Evolutionary conservation across 2,797 vertebrate species (phyloP).

Genomic region (Menidia menidia): DNA sequence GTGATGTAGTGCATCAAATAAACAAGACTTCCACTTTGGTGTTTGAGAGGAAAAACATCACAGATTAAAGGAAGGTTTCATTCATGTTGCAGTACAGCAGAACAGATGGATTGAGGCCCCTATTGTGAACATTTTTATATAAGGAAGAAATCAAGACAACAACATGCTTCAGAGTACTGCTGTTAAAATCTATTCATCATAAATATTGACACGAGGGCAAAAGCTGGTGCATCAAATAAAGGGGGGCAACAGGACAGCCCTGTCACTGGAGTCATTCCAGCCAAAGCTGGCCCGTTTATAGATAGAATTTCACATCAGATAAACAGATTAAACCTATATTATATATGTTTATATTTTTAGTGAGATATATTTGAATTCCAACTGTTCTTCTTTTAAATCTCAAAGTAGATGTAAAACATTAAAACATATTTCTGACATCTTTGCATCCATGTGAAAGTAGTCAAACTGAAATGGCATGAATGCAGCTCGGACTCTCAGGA

Average conservation of each 20-base stretch:
- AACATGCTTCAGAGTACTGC: not conserved
- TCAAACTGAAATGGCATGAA: constrained; percentile 10
- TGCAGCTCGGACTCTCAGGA: constrained; percentile 12
- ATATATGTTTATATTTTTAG: not conserved
- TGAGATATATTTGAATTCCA: not conserved
- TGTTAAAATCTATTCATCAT: constrained; percentile 17
- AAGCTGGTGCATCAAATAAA: not conserved
- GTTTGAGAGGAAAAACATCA: not conserved
- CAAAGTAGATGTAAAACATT: not conserved
- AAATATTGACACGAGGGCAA: constrained; percentile 5
- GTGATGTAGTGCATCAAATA: too few species aligned
- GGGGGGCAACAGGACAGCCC: not conserved
- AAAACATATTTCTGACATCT: not conserved
- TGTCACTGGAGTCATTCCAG: not conserved
- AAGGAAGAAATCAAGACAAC: constrained; percentile 19
- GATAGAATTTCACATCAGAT: not conserved
- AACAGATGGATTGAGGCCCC: constrained; percentile 21
- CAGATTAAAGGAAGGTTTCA: not conserved
- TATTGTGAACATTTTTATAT: constrained; percentile 27
- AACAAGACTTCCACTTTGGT: too few species aligned
- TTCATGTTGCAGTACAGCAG: constrained; percentile 16
- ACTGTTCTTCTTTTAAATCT: not conserved
- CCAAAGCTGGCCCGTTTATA: rapidly evolving
- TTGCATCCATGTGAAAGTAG: not conserved
- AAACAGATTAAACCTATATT: not conserved